These are phyloP conservation scores for Cyprinella venusta DNA, from an alignment of 2,797 vertebrate species.

Conservation along the genomic window DNA sequence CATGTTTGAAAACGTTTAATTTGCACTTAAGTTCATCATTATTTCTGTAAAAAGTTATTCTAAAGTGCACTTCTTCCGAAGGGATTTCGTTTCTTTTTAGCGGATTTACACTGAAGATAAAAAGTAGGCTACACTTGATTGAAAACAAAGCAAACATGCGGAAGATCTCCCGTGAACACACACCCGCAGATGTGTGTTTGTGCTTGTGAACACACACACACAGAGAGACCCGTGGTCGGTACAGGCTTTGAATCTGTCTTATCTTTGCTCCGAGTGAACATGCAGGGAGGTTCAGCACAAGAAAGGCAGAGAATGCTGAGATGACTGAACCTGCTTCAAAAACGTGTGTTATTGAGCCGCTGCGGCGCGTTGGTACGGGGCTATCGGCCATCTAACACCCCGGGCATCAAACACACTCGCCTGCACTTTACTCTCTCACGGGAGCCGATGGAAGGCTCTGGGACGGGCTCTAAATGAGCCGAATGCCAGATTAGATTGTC, in stretches of 20 bases:
- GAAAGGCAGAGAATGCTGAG: constrained; percentile 21
- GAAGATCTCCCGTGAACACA: not conserved
- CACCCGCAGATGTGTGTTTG: not conserved
- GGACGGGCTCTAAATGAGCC: constrained; percentile 47
- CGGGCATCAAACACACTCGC: constrained; percentile 37
- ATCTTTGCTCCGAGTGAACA: constrained; percentile 26
- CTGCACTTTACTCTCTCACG: not conserved
- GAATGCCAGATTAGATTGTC: constrained; percentile 61
- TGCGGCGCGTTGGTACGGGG: constrained; percentile 9
- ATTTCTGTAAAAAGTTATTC: not conserved
- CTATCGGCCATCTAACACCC: constrained; percentile 34
- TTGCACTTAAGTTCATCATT: too few relatives aligned
- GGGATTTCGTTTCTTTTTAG: not conserved
- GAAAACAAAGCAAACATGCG: not conserved
- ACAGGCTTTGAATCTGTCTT: constrained; percentile 42
- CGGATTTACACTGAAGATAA: not conserved
- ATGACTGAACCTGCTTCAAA: constrained; percentile 49
- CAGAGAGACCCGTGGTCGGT: constrained; percentile 3
- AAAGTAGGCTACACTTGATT: not conserved
- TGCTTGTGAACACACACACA: constrained; percentile 23
- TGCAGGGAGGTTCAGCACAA: not conserved
- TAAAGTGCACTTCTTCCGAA: not conserved
- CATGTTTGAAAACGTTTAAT: too few relatives aligned
- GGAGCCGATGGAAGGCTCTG: not conserved
- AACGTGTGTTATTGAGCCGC: constrained; percentile 13